Percentiles rank a stretch among this genome's conserved stretches.
phyloP scores from a whole-genome alignment of 2,113 vertebrate genomes.

The Ageneiosus marmoratus region DNA sequence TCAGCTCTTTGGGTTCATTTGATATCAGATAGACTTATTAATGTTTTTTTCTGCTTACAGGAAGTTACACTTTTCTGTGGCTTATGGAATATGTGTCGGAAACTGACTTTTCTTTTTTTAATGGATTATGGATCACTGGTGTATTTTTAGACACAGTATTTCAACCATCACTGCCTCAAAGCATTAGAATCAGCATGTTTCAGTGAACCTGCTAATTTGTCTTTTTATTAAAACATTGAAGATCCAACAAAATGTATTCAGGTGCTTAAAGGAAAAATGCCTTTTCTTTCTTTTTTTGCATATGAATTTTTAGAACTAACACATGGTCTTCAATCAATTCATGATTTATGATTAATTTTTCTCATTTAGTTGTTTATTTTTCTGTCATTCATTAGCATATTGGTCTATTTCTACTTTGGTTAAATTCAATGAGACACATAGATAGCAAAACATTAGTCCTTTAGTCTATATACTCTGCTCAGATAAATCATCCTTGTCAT shows the following conservation, averaged over 20 bases:
- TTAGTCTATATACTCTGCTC: background rate
- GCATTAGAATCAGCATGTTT: background rate
- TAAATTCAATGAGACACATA: background rate
- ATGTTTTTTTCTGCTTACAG: constrained; percentile 7
- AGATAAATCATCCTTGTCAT: background rate
- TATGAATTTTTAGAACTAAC: background rate
- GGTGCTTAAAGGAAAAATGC: background rate
- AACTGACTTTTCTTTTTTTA: background rate
- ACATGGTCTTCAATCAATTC: background rate
- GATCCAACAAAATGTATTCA: constrained; percentile 16
- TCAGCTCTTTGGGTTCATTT: constrained; percentile 17
- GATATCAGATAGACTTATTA: constrained; percentile 27
- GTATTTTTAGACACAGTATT: constrained; percentile 5
- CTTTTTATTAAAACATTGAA: constrained; percentile 46
- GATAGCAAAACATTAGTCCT: background rate
- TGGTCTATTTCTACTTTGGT: background rate
- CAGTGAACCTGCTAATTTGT: constrained; percentile 37
- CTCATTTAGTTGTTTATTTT: background rate
- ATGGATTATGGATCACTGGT: constrained; percentile 30
- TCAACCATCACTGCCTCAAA: background rate
- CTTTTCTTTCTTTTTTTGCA: background rate
- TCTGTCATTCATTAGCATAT: background rate
- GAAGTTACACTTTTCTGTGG: background rate
- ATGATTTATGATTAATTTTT: background rate
- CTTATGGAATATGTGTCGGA: constrained; percentile 12